Base-by-base conservation (phyloP, 2,797 vertebrate species). In the Capromys pilorides region DNA sequence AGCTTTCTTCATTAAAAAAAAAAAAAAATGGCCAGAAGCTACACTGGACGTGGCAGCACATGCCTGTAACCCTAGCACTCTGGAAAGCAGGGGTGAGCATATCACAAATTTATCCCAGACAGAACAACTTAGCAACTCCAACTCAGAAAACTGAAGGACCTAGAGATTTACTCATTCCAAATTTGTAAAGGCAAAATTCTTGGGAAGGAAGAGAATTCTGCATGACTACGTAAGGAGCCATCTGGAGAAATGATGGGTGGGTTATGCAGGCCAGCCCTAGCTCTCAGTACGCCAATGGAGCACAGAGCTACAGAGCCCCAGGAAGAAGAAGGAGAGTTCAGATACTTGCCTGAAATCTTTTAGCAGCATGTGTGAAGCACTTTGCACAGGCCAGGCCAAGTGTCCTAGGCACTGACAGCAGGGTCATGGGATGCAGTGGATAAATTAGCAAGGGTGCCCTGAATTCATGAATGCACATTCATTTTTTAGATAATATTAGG, bases 401-500 rank as follows among this genome's bases (percentile, higher is more conserved):
- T 61, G 22, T 61, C 79, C 39, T n/a, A 3, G 36, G 33, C 16
- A 61, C 41, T 41, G 33, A 39, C 18, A n/a, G 24, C 24, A 14
- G 31, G 39, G 39, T 19, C 69, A 11, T 26, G n/a, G 45, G 81
- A 51, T 67, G 45, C 4, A 78, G 64, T 45, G 45, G 69, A 88
- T 24, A 77, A 79, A 59, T n/a, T 3, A 54, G n/a, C 59, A 6
- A 66, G 41, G 13, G 24, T 21, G 57, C n/a, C 3, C 26, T 36
- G 28, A 28, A 31, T 33, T 69, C 49, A 41, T 21, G 45, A 67
- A 31, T 59, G 87, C 78, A 36, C 33, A 0, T 93, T 80, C 86
- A 73, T 59, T 88, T 88, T 95, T 86, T 88, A 89, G 24, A 33
- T 54, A 22, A 13, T 57, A 64, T 64, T 82, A 90, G 39, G 26